Percentiles rank a stretch among this genome's conserved stretches.
Evolutionary conservation across 1,140 invertebrate species (phyloP).

Genomic region (Conus ventricosus): DNA sequence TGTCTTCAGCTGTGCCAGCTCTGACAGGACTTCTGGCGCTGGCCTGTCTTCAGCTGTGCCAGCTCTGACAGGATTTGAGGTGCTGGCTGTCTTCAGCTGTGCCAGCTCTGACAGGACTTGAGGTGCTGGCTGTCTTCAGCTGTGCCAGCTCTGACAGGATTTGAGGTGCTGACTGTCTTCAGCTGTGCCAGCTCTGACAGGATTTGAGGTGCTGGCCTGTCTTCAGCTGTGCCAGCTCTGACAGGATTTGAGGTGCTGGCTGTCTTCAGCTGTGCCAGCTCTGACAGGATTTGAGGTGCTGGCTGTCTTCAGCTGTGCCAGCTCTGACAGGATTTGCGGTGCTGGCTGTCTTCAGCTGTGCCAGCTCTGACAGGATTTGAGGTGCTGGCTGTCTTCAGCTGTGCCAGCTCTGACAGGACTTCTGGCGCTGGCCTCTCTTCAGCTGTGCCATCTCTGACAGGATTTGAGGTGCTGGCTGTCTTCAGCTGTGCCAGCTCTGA

Average conservation of each 20-base stretch:
- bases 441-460: not conserved
- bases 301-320: too few species aligned
- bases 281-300: too few species aligned
- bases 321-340: too few species aligned
- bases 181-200: not conserved
- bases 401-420: too few species aligned
- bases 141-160: too few species aligned
- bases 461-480: not conserved
- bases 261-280: too few species aligned
- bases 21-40: not conserved
- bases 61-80: not conserved
- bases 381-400: too few species aligned
- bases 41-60: not conserved
- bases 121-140: too few species aligned
- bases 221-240: not conserved
- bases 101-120: not conserved
- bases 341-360: too few species aligned
- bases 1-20: not conserved
- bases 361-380: too few species aligned
- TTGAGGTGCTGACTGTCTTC: not conserved
- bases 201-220: not conserved
- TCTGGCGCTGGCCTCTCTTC: not conserved
- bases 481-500: too few species aligned
- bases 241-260: not conserved
- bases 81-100: too few species aligned